Conservation (phyloP, 2,797 vertebrate species). For the Melopsittacus undulatus region DNA sequence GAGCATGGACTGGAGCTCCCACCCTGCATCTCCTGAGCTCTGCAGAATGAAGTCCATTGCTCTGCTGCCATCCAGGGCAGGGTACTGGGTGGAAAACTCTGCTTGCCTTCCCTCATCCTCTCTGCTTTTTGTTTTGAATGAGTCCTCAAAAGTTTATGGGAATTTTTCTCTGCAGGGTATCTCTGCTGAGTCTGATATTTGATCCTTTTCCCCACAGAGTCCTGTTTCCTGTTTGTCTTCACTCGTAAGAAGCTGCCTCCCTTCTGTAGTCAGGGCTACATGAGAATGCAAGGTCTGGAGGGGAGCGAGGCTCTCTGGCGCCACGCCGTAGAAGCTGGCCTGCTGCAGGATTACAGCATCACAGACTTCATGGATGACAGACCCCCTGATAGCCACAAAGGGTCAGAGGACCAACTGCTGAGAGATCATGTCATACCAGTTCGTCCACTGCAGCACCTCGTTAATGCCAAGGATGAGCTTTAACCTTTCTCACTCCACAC, state of each 20-base stretch:
- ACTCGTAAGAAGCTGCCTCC: slow-evolving; percentile 86
- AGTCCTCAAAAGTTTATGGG: neutral
- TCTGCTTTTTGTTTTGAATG: neutral
- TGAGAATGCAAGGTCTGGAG: slow-evolving; percentile 81
- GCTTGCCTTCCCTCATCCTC: neutral
- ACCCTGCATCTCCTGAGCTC: neutral
- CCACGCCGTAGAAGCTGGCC: slow-evolving; percentile 59
- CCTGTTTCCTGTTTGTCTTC: slow-evolving; percentile 89
- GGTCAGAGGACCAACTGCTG: slow-evolving; percentile 55
- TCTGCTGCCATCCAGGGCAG: neutral
- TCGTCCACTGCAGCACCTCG: slow-evolving; percentile 35
- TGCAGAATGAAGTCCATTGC: neutral
- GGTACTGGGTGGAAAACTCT: neutral
- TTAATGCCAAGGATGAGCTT: slow-evolving; percentile 81
- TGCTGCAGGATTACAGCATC: slow-evolving; percentile 49
- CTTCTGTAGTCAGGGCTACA: slow-evolving; percentile 89
- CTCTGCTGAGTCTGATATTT: neutral
- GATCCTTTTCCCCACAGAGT: slow-evolving; percentile 76
- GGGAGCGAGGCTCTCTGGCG: slow-evolving; percentile 68
- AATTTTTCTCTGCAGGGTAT: neutral
- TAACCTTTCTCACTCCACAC: slow-evolving; percentile 53
- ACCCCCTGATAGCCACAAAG: neutral
- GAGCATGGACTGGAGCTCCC: neutral
- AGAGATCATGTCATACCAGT: neutral
- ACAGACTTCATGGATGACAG: neutral